Base-by-base conservation (phyloP, 2,113 vertebrate species). In the Clinocottus analis region DNA sequence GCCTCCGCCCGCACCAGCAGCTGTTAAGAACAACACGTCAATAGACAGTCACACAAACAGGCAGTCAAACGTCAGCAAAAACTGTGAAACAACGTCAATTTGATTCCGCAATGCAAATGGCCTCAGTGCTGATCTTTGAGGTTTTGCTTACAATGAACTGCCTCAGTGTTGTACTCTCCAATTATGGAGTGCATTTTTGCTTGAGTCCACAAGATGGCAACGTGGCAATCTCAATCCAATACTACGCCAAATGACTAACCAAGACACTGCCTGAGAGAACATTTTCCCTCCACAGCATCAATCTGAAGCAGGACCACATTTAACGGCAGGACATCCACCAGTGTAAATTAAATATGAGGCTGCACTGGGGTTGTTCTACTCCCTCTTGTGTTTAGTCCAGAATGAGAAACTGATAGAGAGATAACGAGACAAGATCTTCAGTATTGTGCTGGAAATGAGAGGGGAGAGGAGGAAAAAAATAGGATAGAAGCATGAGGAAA, bases 1-100 rank as follows among this genome's bases (percentile, higher is more conserved):
- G 98, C 98, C 90, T 98, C 98, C 35, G 98, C 98, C 60, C 98
- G 96, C 62, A 99, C 98, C 85, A 99, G 94, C 77, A 99, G 95
- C 98, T 99, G 87, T 67, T 11, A 33, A 71, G n/a, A 56, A 21
- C 39, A 71, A 68, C 29, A 55, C 14, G 60, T 31, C 60, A 72
- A 80, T 31, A 61, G 37, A 79, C 13, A 58, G n/a, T 31, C 56
- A 4, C 25, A 59, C 6, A 55, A 35, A 59, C 69, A 64, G 16
- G 47, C 71, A 56, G 25, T 21, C 1, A 70, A 78, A 69, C 43
- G 37, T 11, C 11, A 17, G 11, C 31, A 68, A 63, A 35, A 45
- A 47, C 33, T 55, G 47, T 70, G 68, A 82, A 79, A 77, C 47
- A 71, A 83, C 37, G 80, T 66, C 47, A 77, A 7, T 81, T 86